phyloP scores from a whole-genome alignment of 2,113 vertebrate genomes.

The Centropus unirufus region DNA sequence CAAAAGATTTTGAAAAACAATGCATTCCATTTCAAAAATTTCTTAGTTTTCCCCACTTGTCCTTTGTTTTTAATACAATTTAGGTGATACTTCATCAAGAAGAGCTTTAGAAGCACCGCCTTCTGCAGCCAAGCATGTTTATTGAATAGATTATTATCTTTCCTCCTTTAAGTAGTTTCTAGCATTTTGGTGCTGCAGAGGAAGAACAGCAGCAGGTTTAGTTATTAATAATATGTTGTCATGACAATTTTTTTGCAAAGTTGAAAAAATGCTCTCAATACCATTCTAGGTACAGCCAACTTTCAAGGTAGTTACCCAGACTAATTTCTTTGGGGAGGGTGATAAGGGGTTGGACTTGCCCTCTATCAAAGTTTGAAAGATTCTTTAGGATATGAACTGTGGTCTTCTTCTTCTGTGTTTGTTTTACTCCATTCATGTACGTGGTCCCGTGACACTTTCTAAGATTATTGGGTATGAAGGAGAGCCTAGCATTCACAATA shows the following conservation, averaged over 20 bases:
- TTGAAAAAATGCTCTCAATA: conserved; percentile 37
- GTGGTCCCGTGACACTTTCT: not conserved
- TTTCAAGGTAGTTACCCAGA: conserved; percentile 1
- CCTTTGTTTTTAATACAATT: not conserved
- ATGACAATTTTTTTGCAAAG: conserved; percentile 62
- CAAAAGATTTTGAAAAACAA: not conserved
- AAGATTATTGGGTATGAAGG: not conserved
- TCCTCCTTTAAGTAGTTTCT: conserved; percentile 44
- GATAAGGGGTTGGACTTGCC: not conserved
- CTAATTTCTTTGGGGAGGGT: not conserved
- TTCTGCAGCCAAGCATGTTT: conserved; percentile 34
- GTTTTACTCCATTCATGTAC: not conserved
- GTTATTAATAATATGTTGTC: conserved; percentile 73
- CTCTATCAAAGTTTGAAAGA: not conserved
- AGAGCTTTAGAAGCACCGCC: conserved; percentile 1
- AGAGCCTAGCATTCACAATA: not conserved
- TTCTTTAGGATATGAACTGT: not conserved
- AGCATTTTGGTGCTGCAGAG: conserved; percentile 41
- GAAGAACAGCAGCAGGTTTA: conserved; percentile 54
- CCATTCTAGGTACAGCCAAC: conserved; percentile 14
- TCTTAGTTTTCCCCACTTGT: not conserved
- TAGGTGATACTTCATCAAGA: not conserved
- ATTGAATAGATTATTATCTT: conserved; percentile 54
- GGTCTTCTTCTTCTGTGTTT: not conserved
- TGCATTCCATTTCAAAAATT: not conserved